Conservation (phyloP, 2,113 vertebrate genomes). For the Phaetusa simplex region DNA sequence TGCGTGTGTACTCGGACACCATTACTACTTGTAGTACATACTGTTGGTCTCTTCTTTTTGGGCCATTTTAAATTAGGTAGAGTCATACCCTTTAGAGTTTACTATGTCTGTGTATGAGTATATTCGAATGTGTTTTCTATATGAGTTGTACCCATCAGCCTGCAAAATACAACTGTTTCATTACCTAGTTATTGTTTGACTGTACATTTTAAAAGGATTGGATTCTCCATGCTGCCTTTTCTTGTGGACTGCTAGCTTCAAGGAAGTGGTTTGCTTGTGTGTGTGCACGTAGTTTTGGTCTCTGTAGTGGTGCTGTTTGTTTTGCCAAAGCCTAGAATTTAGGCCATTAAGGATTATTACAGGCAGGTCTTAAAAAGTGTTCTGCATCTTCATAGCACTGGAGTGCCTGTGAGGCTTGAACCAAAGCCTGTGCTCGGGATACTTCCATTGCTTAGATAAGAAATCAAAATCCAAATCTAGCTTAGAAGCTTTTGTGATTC, state of each 20-base stretch:
- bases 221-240: neutral
- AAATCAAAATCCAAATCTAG: neutral
- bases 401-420: neutral
- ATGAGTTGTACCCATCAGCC: neutral
- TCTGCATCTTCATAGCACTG: neutral
- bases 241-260: neutral
- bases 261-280: neutral
- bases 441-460: neutral
- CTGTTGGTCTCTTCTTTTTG: neutral
- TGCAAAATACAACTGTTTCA: neutral
- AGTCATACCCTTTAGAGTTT: neutral
- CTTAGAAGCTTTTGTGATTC: neutral
- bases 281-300: neutral
- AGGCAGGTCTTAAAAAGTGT: neutral
- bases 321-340: neutral
- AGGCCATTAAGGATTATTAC: neutral
- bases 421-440: neutral
- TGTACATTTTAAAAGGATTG: neutral
- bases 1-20: neutral
- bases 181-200: neutral
- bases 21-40: neutral
- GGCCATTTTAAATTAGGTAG: neutral
- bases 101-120: neutral
- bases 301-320: neutral
- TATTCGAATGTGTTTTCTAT: neutral